Conservation (phyloP, 1,140 invertebrate species). For the Scylla paramamosain region DNA sequence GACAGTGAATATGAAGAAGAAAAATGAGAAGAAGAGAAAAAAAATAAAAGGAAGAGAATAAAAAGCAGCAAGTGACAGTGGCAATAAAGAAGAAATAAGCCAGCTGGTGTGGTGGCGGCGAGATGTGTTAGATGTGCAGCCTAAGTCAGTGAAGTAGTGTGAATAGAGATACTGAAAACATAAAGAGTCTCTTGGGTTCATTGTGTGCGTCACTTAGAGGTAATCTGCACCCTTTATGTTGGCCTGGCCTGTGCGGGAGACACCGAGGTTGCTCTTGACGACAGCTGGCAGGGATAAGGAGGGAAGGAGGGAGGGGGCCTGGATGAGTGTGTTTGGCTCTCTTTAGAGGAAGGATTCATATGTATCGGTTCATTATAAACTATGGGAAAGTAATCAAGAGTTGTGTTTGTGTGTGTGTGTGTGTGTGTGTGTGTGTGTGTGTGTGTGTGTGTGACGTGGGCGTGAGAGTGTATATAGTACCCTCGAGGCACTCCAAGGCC, state of each 20-base stretch:
- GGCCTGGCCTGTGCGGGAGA: background rate
- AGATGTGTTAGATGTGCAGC: background rate
- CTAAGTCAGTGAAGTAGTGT: background rate
- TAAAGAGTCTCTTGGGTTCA: background rate
- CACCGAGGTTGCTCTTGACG: background rate
- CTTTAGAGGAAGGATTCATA: too few species aligned
- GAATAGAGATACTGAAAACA: background rate
- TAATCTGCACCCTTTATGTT: background rate
- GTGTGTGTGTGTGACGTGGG: conserved; percentile 40
- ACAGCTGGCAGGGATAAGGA: background rate
- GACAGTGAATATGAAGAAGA: too few species aligned
- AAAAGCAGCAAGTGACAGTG: too few species aligned
- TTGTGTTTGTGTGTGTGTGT: background rate
- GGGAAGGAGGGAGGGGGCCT: background rate
- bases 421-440: conserved; percentile 35
- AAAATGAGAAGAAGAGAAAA: too few species aligned
- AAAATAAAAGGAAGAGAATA: too few species aligned
- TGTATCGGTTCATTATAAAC: too few species aligned
- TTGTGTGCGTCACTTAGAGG: background rate
- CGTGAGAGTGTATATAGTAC: background rate
- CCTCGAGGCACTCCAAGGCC: background rate
- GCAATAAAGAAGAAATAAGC: too few species aligned
- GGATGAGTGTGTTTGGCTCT: too few species aligned
- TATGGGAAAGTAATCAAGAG: too few species aligned
- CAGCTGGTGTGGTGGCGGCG: too few species aligned